These are phyloP conservation scores for Amblyraja radiata DNA, from an alignment of 2,797 vertebrate genomes.

Conservation along the genomic window DNA sequence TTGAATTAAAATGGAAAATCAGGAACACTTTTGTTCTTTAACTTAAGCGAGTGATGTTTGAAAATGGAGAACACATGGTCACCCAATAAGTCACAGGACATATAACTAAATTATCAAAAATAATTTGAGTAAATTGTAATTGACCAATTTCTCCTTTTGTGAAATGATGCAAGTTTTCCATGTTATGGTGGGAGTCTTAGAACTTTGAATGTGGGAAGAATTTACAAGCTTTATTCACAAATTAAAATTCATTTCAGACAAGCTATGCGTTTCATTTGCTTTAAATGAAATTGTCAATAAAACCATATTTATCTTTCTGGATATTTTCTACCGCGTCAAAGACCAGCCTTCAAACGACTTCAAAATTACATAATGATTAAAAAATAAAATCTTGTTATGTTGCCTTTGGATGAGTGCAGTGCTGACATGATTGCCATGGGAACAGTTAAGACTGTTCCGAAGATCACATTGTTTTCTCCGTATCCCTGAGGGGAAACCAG, in stretches of 20 bases:
- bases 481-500: neutral
- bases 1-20: neutral
- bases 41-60: neutral
- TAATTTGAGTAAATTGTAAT: neutral
- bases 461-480: conserved; percentile 13
- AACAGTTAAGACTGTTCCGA: conserved; percentile 11
- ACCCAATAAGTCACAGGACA: neutral
- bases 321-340: neutral
- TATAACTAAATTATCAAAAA: neutral
- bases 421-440: conserved; percentile 34
- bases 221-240: neutral
- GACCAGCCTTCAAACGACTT: neutral
- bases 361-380: neutral
- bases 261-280: neutral
- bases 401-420: neutral
- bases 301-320: neutral
- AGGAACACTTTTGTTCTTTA: neutral
- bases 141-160: neutral
- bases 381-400: neutral
- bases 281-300: neutral
- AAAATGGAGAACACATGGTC: neutral
- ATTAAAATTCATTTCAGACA: neutral
- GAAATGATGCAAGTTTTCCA: neutral
- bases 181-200: neutral
- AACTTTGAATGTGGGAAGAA: neutral